These are phyloP conservation scores for Lucinisca nassula DNA, from an alignment of 2,888 invertebrate species.

Conservation along the genomic window DNA sequence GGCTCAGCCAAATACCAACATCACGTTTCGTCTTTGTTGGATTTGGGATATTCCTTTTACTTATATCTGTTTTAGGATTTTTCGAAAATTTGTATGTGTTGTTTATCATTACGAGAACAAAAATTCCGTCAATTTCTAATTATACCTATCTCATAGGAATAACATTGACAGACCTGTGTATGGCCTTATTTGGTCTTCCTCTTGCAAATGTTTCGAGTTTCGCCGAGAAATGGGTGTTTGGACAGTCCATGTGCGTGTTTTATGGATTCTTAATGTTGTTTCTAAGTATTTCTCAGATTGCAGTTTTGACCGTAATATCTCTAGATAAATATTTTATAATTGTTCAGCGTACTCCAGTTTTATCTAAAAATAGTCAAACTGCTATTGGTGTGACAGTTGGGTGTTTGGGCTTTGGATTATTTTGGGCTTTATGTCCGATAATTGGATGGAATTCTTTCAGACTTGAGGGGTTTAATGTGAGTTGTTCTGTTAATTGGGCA, in stretches of 20 bases:
- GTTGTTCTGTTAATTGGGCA: slow-evolving; percentile 53
- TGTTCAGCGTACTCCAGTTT: slow-evolving; percentile 16
- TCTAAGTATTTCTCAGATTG: slow-evolving; percentile 49
- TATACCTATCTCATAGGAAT: slow-evolving; percentile 43
- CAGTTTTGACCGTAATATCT: slow-evolving; percentile 45
- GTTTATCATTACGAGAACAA: slow-evolving; percentile 19
- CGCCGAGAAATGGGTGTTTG: slow-evolving; percentile 42
- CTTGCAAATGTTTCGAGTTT: slow-evolving; percentile 41
- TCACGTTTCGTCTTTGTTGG: neutral
- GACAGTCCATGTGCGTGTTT: slow-evolving; percentile 32
- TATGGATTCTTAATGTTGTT: slow-evolving; percentile 48
- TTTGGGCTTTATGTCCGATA: slow-evolving; percentile 49
- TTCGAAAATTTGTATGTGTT: slow-evolving; percentile 35
- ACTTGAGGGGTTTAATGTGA: slow-evolving; percentile 35
- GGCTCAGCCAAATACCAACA: too few relatives aligned
- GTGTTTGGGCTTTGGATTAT: slow-evolving; percentile 29
- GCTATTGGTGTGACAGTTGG: slow-evolving; percentile 7
- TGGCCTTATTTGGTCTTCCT: slow-evolving; percentile 41
- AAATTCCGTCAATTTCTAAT: slow-evolving; percentile 27
- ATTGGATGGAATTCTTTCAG: slow-evolving; percentile 53
- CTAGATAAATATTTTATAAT: slow-evolving; percentile 51
- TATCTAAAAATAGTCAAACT: slow-evolving; percentile 19
- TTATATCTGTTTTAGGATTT: slow-evolving; percentile 43
- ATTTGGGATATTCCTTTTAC: slow-evolving; percentile 34
- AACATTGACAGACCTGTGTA: slow-evolving; percentile 42